Base-by-base conservation (phyloP, 1,140 invertebrate genomes). In the Anoplolepis gracilipes region DNA sequence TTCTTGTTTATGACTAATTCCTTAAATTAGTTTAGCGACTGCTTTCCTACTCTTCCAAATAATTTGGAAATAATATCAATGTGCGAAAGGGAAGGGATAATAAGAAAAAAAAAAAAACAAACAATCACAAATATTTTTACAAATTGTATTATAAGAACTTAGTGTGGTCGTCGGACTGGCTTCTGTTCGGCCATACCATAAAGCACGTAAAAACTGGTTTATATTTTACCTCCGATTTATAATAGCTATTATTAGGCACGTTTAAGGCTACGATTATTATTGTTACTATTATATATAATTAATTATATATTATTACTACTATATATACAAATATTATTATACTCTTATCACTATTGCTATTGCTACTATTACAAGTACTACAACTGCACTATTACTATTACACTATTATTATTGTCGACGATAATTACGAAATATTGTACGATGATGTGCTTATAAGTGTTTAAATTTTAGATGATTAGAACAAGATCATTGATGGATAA, bases 261-360 rank as follows among this genome's bases (percentile, higher is more conserved):
- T 84, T 84, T 92, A 88, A 57, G 88, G 25, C 82, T 89, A 75
- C 78, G 64, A 86, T 85, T 90, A 90, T 88, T 89, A 87, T 91
- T 92, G 91, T 91, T 92, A 88, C 87, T 91, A 92, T 90, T 90
- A 92, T 81, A 89, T 90, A 92, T 81, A 89, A 92, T 89, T 88
- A 91, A 85, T 88, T 92, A 88, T 91, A 92, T 88, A 81, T 73
- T 91, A 90, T 78, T 84, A 90, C 87, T 88, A 76, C 62, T 85
- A 88, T 88, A 81, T 86, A 59, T 86, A 69, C 76, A 87, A 73
- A 79, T 88, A 90, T 85, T 75, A 86, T 87, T 90, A 90, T 42
- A 42, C 39, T 87, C 75, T 91, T 88, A 88, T 84, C 82, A 88
- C 85, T 87, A 86, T 72, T 90, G 79, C 79, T 86, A 88, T 85